Percentiles rank a stretch among this genome's conserved stretches.
Conservation (phyloP, 2,113 vertebrate species). For the Phaethon lepturus region DNA sequence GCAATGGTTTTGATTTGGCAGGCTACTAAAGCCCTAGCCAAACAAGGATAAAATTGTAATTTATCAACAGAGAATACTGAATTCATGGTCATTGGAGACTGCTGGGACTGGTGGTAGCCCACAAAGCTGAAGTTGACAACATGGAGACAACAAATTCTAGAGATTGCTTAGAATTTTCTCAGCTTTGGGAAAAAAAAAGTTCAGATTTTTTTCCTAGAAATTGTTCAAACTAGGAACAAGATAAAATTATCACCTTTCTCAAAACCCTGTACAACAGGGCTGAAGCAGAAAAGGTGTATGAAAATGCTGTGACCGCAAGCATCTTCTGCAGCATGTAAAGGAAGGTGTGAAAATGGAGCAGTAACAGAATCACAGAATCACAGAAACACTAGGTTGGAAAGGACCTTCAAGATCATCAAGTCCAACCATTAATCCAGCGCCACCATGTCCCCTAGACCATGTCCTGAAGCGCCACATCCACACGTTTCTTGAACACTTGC, state of each 20-base stretch:
- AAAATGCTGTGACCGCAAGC: not conserved
- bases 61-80: conserved; percentile 36
- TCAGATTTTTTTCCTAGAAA: not conserved
- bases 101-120: not conserved
- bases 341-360: not conserved
- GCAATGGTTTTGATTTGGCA: conserved; percentile 59
- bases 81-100: conserved; percentile 17
- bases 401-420: too few species aligned
- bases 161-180: not conserved
- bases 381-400: too few species aligned
- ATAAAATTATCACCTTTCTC: not conserved
- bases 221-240: not conserved
- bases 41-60: conserved; percentile 56
- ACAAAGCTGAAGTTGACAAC: not conserved
- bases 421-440: too few species aligned
- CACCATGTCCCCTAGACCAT: too few species aligned
- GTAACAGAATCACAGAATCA: too few species aligned
- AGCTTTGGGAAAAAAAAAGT: not conserved
- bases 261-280: not conserved
- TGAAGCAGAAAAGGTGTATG: not conserved
- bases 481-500: too few species aligned
- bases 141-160: not conserved
- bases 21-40: conserved; percentile 36
- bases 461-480: too few species aligned
- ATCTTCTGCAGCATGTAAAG: not conserved